Conservation (phyloP, 2,888 invertebrate genomes). For the Harmothoe impar region DNA sequence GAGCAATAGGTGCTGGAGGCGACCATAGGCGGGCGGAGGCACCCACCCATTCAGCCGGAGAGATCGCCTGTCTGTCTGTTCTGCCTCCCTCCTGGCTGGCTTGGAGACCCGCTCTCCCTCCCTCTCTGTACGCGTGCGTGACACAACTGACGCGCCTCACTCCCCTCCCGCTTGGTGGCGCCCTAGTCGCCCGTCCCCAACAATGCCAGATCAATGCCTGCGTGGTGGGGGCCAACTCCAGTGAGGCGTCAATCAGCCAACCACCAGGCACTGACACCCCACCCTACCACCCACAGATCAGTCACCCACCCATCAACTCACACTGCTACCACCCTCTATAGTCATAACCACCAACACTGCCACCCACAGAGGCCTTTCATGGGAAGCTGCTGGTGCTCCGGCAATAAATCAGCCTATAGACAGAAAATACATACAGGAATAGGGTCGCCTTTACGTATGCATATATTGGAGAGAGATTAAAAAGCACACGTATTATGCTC, state of each 20-base stretch:
- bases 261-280: not conserved
- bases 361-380: too few species aligned
- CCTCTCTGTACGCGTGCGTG: constrained; percentile 18
- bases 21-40: not conserved
- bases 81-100: not conserved
- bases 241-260: constrained; percentile 29
- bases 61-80: not conserved
- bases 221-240: not conserved
- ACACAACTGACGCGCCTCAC: constrained; percentile 11
- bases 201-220: constrained; percentile 15
- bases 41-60: constrained; percentile 19
- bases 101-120: not conserved
- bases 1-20: constrained; percentile 1
- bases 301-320: not conserved
- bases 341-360: too few species aligned
- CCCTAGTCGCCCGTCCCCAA: constrained; percentile 7
- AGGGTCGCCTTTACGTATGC: too few species aligned
- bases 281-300: not conserved
- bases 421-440: too few species aligned
- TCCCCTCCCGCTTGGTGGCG: not conserved
- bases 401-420: not conserved
- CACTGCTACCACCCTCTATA: too few species aligned
- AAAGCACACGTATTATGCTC: too few species aligned
- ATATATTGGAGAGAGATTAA: too few species aligned
- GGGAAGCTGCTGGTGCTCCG: not conserved